A percentile compares a stretch with the other conserved stretches of the same genome.
Conservation (phyloP, 1,140 invertebrate genomes). For the Ericerus pela region DNA sequence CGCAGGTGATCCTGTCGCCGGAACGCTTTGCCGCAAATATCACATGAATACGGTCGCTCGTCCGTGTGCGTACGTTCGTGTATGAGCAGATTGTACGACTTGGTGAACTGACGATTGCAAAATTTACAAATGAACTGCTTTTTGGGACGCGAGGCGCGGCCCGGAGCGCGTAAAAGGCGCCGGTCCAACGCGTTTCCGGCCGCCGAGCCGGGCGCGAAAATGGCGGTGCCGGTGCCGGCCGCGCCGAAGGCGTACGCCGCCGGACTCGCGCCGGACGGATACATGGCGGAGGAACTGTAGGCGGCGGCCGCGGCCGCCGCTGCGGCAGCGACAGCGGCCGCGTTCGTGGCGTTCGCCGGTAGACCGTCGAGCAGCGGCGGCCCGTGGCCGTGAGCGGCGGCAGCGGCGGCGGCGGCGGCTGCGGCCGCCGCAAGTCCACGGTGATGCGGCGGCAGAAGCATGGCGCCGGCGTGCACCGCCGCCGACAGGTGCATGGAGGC, state of each 20-base stretch:
- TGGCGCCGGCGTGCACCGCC: conserved; percentile 1
- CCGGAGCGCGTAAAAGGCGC: conserved; percentile 42
- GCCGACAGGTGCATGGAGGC: conserved; percentile 12
- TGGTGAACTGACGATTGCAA: conserved; percentile 92
- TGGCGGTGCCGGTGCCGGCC: background rate
- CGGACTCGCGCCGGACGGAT: background rate
- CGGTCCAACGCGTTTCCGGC: background rate
- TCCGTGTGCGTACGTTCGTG: conserved; percentile 97
- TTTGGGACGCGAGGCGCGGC: conserved; percentile 37
- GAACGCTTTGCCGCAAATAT: conserved; percentile 78
- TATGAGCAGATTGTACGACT: conserved; percentile 94
- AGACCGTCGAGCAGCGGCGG: background rate
- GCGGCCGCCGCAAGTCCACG: background rate
- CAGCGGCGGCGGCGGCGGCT: background rate
- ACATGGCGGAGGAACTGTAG: conserved; percentile 1
- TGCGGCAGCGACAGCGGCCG: conserved; percentile 9
- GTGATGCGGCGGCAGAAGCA: background rate
- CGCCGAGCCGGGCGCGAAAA: background rate
- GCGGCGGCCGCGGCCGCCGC: background rate
- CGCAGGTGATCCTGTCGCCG: conserved; percentile 37
- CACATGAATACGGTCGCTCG: conserved; percentile 93
- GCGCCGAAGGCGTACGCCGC: background rate
- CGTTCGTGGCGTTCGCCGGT: background rate
- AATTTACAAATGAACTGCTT: conserved; percentile 78
- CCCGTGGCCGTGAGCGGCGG: conserved; percentile 1